Conservation (phyloP, 1,140 invertebrate genomes). For the Pogonus chalceus region DNA sequence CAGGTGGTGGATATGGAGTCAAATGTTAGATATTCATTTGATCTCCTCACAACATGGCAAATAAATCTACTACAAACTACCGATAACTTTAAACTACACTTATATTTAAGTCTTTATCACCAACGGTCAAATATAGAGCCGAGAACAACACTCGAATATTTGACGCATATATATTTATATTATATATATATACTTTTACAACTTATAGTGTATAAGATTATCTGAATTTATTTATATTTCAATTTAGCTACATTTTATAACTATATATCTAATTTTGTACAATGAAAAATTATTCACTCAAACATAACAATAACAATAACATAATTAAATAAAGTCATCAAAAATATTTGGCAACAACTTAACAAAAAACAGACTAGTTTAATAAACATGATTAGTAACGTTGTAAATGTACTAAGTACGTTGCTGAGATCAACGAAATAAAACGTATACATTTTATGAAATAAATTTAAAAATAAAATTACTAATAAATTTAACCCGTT, state of each 20-base stretch:
- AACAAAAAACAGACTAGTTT: too few species aligned
- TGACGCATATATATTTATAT: not conserved
- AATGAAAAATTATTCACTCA: not conserved
- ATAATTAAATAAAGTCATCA: too few species aligned
- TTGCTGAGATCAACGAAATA: too few species aligned
- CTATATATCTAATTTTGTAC: conserved; percentile 4
- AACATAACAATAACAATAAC: not conserved
- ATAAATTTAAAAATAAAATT: too few species aligned
- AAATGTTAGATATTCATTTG: not conserved
- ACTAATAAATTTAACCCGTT: too few species aligned
- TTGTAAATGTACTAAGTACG: too few species aligned
- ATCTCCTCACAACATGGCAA: not conserved
- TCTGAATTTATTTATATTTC: conserved; percentile 1
- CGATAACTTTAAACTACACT: conserved; percentile 5
- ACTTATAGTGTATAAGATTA: not conserved
- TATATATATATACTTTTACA: not conserved
- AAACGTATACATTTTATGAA: too few species aligned
- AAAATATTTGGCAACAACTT: too few species aligned
- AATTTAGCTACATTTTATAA: conserved; percentile 6
- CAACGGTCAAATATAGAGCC: conserved; percentile 4
- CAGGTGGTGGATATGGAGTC: not conserved
- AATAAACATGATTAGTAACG: too few species aligned
- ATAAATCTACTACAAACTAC: conserved; percentile 1
- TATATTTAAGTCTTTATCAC: conserved; percentile 6
- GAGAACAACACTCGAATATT: not conserved